Base-by-base conservation (phyloP, 2,797 vertebrate species). In the Hydrophis major region DNA sequence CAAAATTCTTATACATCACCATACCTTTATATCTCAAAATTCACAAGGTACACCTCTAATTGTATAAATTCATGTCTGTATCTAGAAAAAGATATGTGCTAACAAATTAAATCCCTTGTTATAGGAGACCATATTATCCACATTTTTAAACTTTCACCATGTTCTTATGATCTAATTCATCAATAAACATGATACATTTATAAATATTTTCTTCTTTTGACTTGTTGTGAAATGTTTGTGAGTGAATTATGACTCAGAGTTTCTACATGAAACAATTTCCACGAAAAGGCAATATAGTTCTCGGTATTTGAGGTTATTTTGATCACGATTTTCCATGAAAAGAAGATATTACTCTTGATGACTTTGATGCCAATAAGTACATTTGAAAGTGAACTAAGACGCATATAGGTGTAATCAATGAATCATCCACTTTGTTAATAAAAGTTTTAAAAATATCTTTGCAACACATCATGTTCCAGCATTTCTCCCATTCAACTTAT, bases 401-500 rank as follows among this genome's bases (percentile, higher is more conserved):
- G 13, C 28, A 88, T 37, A 4, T 88, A 83, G 87, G 11, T 8
- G 16, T 69, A 93, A 93, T 91, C 4, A 89, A 90, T 90, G 74
- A 86, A 60, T 61, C 86, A 86, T 27, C n/a, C 50, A 53, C 14
- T 60, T 56, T 88, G n/a, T 91, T 93, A 91, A 88, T 86, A 28
- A 88, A 78, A 42, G 22, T 78, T 88, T 59, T 37, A 87, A 78
- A 37, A 78, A 37, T 87, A 83, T 22, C 20, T 83, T 60, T 87
- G n/a, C 25, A 88, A 90, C 42, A 88, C 4, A 14, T 88, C 89
- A 93, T 2, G 16, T 90, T 74, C 61, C 61, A 88, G 91, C 59
- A 92, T 87, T 92, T 74, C 63, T 53, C 89, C 87, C 27, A 93
- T 92, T 92, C 61, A 93, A 50, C 95, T 96, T 63, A 63, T 93